Base-by-base conservation (phyloP, 2,888 invertebrate species). In the Hypolimnas misippus region DNA sequence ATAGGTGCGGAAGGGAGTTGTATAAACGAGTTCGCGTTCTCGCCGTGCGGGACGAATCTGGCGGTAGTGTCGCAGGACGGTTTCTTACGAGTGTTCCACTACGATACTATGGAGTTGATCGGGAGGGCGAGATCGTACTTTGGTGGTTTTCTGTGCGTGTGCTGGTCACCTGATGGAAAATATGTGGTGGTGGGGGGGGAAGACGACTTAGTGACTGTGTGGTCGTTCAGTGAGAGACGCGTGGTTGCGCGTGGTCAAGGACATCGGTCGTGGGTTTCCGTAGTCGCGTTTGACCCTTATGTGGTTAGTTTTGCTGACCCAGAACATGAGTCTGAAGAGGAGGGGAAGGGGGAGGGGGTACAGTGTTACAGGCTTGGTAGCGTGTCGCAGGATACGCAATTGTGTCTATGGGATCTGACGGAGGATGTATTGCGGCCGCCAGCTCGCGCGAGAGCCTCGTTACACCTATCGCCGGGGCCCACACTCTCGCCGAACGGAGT, bases 201-300 rank as follows among this genome's bases (percentile, higher is more conserved):
- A 88, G 99, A 99, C 90, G 99, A 99, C 90, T 93, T 99, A 64
- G 97, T 99, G 55, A 99, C 99, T 0, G 97, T 99, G 38, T 99
- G 98, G 97, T 98, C 97, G 55, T 95, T 98, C 82, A 94, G 95
- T 70, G 98, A 99, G 80, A 94, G 97, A 70, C 93, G 98, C 53
- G 98, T 99, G 5, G 97, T 99, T 6, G 99, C 99, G n/a, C 93
- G 99, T 44, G 99, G 99, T 0, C 98, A 98, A 81, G 99, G 99
- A 0, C 99, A 99, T 87, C 94, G 97, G 73, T 98, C 98, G 60
- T 99, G 99, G 99, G 98, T 99, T 16, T 97, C 98, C 56, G 97
- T 98, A 17, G 99, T 99, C 17, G 97, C 98, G 4, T 98, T 99
- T 81, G 98, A 98, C 87, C 96, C 97, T 0, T 97, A 95, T 80